phyloP scores from a whole-genome alignment of 2,797 vertebrate genomes.

The Crax fasciolata region DNA sequence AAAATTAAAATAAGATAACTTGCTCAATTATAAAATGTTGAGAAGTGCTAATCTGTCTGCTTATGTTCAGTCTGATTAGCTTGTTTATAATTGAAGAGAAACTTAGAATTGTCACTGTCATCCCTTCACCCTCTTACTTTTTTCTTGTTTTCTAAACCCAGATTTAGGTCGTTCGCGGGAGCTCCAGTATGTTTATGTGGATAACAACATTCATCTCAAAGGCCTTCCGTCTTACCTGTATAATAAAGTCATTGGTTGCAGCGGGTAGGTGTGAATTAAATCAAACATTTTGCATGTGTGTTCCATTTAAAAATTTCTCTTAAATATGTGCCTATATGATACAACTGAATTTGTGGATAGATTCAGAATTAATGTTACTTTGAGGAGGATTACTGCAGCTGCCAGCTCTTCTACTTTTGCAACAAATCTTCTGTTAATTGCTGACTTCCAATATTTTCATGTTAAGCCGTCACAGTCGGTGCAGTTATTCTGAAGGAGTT shows the following conservation, averaged over 20 bases:
- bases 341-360: neutral
- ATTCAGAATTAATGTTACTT: neutral
- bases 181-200: slow-evolving; percentile 95
- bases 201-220: slow-evolving; percentile 92
- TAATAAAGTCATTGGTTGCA: slow-evolving; percentile 95
- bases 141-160: slow-evolving; percentile 74
- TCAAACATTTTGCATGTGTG: neutral
- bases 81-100: slow-evolving; percentile 42
- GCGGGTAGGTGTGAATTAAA: slow-evolving; percentile 82
- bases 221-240: slow-evolving; percentile 89
- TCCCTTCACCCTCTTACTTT: slow-evolving; percentile 29
- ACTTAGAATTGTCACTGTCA: slow-evolving; percentile 15
- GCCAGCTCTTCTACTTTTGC: slow-evolving; percentile 8
- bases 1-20: neutral
- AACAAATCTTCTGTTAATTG: slow-evolving; percentile 47
- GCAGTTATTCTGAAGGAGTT: slow-evolving; percentile 18
- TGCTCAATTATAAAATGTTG: neutral
- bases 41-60: slow-evolving; percentile 35
- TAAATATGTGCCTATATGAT: neutral
- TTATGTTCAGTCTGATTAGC: neutral
- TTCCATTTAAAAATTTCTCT: neutral
- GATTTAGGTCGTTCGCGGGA: slow-evolving; percentile 96
- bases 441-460: neutral
- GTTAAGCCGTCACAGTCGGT: neutral
- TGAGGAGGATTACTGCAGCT: neutral